phyloP scores from a whole-genome alignment of 2,888 invertebrate genomes.

The Diarsia brunnea region DNA sequence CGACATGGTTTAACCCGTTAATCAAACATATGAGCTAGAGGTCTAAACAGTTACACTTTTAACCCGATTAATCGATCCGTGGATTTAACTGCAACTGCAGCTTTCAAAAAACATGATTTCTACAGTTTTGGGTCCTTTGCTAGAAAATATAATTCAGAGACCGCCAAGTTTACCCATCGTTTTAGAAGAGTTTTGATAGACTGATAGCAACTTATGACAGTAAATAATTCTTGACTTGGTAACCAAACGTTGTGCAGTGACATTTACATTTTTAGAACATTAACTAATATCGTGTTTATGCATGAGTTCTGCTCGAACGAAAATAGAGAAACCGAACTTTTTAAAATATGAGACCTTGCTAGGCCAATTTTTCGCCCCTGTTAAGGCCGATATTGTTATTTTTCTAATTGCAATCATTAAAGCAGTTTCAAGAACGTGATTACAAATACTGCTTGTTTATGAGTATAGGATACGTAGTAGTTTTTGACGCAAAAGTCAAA shows the following conservation, averaged over 20 bases:
- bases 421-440: not conserved
- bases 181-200: not conserved
- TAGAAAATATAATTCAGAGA: not conserved
- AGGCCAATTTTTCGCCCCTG: not conserved
- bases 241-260: not conserved
- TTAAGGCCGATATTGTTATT: too few species aligned
- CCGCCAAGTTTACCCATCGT: not conserved
- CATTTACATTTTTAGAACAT: too few species aligned
- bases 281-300: too few species aligned
- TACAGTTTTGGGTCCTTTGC: too few species aligned
- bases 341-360: too few species aligned
- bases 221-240: not conserved
- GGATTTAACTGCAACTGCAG: too few species aligned
- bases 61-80: too few species aligned
- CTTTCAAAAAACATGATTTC: too few species aligned
- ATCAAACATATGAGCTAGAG: not conserved
- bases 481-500: not conserved
- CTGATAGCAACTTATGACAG: not conserved
- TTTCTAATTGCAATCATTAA: not conserved
- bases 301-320: too few species aligned
- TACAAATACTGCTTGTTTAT: not conserved
- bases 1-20: too few species aligned
- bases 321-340: not conserved
- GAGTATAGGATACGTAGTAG: not conserved
- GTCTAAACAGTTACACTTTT: not conserved